Evolutionary conservation across 2,113 vertebrate species (phyloP), one percentile per base, ranked within the genome.

Genomic region (Ailurus styani): DNA sequence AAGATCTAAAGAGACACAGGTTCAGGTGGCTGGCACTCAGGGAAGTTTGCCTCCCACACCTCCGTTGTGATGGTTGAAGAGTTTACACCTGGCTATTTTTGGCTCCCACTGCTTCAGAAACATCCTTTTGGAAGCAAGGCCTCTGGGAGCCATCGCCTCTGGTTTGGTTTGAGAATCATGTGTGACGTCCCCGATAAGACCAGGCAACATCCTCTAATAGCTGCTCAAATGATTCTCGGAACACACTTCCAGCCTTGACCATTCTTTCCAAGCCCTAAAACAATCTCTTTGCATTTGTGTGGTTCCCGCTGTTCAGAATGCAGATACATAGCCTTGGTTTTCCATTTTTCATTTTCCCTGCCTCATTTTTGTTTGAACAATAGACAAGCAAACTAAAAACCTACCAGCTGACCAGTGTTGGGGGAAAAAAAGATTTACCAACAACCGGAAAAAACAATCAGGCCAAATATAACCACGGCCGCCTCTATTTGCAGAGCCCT

Each of bases 161-260:
- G 98, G 97, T 96, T 98, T 93, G 97, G 97, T 98, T 96, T 57
- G 79, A 97, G 96, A 88, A 96, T 93, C 96, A 98, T 97, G 97
- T 97, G 96, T 98, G 98, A 98, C 98, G 98, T 98, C 98, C 96
- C 98, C 77, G 98, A 99, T 99, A 99, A 98, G 99, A 99, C 99
- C 99, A 98, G 97, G 97, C 96, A 96, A 97, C 98, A 96, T 98
- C 98, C 98, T 98, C 98, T 98, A 99, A 99, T 98, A 98, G 98
- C 75, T 66, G 95, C 95, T 98, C 99, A 97, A 99, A 98, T 97
- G 97, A 95, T 98, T 99, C 98, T 98, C 97, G 96, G 96, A 93
- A 86, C 97, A 97, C 92, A 78, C 96, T 98, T 99, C 98, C 98
- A 98, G 98, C 98, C 99, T 98, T 93, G 96, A 97, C 97, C 98